Conservation (phyloP, 2,888 invertebrate genomes). For the Eurytoma californica region DNA sequence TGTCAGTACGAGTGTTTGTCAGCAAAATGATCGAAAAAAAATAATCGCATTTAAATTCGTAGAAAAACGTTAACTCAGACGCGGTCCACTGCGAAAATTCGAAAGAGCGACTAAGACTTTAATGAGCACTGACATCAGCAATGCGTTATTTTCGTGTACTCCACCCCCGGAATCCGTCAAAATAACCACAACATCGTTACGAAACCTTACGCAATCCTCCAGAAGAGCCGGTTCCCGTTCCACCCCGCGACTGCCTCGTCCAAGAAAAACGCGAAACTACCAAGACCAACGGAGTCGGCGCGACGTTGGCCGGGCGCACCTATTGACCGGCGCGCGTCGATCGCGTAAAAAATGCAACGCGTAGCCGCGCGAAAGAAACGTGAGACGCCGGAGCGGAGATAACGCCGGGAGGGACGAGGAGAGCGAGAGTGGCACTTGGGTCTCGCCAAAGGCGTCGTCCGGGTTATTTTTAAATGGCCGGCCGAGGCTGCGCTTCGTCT, state of each 20-base stretch:
- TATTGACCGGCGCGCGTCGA: not conserved
- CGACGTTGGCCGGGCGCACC: too few relatives aligned
- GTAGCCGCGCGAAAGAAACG: slow-evolving; percentile 41
- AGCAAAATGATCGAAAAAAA: not conserved
- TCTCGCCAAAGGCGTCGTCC: slow-evolving; percentile 44
- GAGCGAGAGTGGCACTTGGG: slow-evolving; percentile 8
- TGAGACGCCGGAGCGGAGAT: slow-evolving; percentile 34
- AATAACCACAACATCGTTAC: slow-evolving; percentile 43
- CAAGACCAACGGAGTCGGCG: too few relatives aligned
- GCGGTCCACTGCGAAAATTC: not conserved
- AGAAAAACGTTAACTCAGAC: not conserved
- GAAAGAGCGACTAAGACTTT: not conserved
- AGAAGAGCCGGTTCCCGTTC: not conserved
- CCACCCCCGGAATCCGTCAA: not conserved
- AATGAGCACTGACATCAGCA: slow-evolving; percentile 34
- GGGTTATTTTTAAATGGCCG: slow-evolving; percentile 47
- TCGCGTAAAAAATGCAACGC: slow-evolving; percentile 13
- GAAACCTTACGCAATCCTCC: slow-evolving; percentile 41
- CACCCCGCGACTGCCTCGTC: too few relatives aligned
- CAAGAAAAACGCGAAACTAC: too few relatives aligned
- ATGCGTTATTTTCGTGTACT: slow-evolving; percentile 35
- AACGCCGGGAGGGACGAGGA: slow-evolving; percentile 3
- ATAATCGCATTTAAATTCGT: not conserved
- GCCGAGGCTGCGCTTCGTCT: slow-evolving; percentile 8
- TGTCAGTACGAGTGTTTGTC: not conserved